Conservation (phyloP, 2,888 invertebrate species). For the Xylocampa areola region DNA sequence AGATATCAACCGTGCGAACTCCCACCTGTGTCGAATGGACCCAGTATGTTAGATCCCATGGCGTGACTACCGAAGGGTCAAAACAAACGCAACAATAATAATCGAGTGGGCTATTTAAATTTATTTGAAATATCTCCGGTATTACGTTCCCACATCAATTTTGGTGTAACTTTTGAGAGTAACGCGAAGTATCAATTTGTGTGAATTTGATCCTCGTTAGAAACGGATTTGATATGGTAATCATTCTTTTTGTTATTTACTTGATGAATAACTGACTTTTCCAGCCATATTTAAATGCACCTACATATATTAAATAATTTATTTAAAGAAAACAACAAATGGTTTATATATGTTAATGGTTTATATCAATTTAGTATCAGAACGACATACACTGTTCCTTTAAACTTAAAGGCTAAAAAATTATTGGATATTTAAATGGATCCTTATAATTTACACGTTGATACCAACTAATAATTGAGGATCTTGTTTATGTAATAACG, state of each 20-base stretch:
- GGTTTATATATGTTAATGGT: too few relatives aligned
- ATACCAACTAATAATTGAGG: too few relatives aligned
- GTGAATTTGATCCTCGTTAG: constrained; percentile 27
- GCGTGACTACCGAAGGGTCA: constrained; percentile 70
- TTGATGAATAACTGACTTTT: too few relatives aligned
- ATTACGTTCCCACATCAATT: constrained; percentile 71
- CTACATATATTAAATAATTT: too few relatives aligned
- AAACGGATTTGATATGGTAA: constrained; percentile 33
- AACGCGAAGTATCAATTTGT: constrained; percentile 33
- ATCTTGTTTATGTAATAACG: too few relatives aligned
- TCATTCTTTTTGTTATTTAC: not conserved
- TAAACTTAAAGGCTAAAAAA: too few relatives aligned
- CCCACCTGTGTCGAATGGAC: constrained; percentile 74
- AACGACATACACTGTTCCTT: too few relatives aligned
- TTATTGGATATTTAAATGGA: too few relatives aligned
- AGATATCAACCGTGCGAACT: constrained; percentile 73
- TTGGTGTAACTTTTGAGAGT: constrained; percentile 34
- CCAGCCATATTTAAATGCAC: too few relatives aligned
- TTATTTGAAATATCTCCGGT: constrained; percentile 48
- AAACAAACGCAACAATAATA: constrained; percentile 59
- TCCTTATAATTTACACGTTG: too few relatives aligned
- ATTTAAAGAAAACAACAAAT: too few relatives aligned
- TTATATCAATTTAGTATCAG: too few relatives aligned
- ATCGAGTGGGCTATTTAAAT: constrained; percentile 62
- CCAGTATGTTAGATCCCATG: constrained; percentile 53